phyloP scores from a whole-genome alignment of 2,888 invertebrate genomes.

The Drosophila subquinaria region DNA sequence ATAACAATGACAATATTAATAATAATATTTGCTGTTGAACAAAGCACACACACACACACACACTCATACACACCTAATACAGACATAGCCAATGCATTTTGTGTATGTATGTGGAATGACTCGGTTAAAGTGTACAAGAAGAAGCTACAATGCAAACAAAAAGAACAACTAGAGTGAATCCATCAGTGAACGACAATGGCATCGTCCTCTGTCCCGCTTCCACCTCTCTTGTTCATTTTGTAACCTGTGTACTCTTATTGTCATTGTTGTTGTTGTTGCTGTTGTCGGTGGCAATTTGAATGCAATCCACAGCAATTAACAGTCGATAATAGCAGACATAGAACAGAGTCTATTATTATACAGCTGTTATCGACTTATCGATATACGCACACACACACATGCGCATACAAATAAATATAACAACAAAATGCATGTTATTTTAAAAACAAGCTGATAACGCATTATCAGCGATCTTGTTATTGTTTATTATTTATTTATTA shows the following conservation, averaged over 20 bases:
- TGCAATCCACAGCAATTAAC: slow-evolving; percentile 30
- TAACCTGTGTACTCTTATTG: slow-evolving; percentile 55
- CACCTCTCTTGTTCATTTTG: slow-evolving; percentile 16
- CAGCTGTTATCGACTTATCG: slow-evolving; percentile 21
- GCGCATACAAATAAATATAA: neutral
- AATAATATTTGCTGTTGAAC: slow-evolving; percentile 69
- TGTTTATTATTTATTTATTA: slow-evolving; percentile 5
- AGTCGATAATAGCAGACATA: slow-evolving; percentile 20
- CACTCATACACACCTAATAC: slow-evolving; percentile 2
- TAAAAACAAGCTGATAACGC: slow-evolving; percentile 24
- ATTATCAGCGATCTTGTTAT: slow-evolving; percentile 11
- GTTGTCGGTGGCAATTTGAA: slow-evolving; percentile 9
- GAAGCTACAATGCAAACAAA: slow-evolving; percentile 64
- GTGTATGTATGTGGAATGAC: slow-evolving; percentile 29
- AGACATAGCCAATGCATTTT: slow-evolving; percentile 45
- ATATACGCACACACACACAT: neutral
- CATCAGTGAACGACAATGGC: slow-evolving; percentile 57
- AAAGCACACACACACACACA: slow-evolving; percentile 51
- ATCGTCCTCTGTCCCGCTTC: slow-evolving; percentile 18
- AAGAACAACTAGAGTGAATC: slow-evolving; percentile 74
- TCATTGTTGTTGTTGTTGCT: slow-evolving; percentile 10
- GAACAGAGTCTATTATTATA: slow-evolving; percentile 1
- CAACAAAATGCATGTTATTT: slow-evolving; percentile 8
- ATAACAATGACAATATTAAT: slow-evolving; percentile 74
- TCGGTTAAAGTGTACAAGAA: slow-evolving; percentile 47